Conservation (phyloP, 2,113 vertebrate genomes). For the Pterophyllum scalare region DNA sequence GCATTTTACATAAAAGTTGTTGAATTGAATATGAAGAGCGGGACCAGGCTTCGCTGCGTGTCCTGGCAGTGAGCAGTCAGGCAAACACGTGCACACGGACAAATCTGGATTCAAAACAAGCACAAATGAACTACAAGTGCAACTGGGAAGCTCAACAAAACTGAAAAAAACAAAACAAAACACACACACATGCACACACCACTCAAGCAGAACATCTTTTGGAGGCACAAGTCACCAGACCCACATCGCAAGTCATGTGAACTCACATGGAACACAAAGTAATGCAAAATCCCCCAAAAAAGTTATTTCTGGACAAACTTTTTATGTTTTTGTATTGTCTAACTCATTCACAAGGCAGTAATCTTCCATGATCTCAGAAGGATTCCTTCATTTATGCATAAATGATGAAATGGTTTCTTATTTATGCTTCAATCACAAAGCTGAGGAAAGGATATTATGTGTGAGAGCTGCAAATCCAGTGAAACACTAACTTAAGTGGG, state of each 20-base stretch:
- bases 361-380: slow-evolving; percentile 26
- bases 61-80: slow-evolving; percentile 15
- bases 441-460: background rate
- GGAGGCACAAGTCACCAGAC: slow-evolving; percentile 26
- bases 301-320: slow-evolving; percentile 35
- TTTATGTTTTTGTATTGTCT: slow-evolving; percentile 12
- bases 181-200: slow-evolving; percentile 16
- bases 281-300: slow-evolving; percentile 29
- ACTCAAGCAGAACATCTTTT: slow-evolving; percentile 39
- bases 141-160: slow-evolving; percentile 1
- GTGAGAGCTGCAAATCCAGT: background rate
- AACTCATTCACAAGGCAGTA: slow-evolving; percentile 23
- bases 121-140: slow-evolving; percentile 12
- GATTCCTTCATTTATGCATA: slow-evolving; percentile 45
- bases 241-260: slow-evolving; percentile 46
- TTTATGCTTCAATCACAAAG: slow-evolving; percentile 33
- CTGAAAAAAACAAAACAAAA: background rate
- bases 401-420: slow-evolving; percentile 43
- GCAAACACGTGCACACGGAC: slow-evolving; percentile 6
- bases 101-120: slow-evolving; percentile 6
- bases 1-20: slow-evolving; percentile 45
- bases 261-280: slow-evolving; percentile 52
- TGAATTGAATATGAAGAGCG: slow-evolving; percentile 54
- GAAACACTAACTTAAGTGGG: background rate
- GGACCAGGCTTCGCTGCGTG: slow-evolving; percentile 9